Conservation (phyloP, 2,797 vertebrate genomes). For the Chaenodraco wilsoni region DNA sequence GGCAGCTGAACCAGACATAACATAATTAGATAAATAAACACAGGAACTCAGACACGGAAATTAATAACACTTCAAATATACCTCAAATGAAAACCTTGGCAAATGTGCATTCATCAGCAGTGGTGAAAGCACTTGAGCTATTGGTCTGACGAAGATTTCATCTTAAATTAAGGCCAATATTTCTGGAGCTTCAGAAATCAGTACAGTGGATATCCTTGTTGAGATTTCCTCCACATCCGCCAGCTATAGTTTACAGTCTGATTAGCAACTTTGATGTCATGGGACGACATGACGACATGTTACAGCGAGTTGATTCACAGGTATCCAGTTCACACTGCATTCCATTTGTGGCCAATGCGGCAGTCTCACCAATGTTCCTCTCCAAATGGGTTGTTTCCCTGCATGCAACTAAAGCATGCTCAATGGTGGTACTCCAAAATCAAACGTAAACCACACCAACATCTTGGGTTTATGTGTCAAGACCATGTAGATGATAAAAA, state of each 20-base stretch:
- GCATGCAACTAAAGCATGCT: background rate
- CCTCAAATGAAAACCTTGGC: background rate
- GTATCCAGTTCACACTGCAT: no score
- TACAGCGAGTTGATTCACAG: no score
- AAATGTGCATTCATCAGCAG: background rate
- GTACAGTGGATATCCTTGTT: no score
- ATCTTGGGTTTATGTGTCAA: background rate
- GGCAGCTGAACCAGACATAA: slow-evolving; percentile 84
- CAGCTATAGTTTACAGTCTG: no score
- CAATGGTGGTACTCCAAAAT: no score
- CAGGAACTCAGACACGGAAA: background rate
- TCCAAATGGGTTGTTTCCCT: background rate
- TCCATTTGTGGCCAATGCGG: no score
- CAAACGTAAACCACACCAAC: background rate
- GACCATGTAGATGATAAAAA: no score
- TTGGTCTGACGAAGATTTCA: no score
- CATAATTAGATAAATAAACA: slow-evolving; percentile 6
- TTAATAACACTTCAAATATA: background rate
- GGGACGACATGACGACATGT: no score
- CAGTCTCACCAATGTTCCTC: background rate
- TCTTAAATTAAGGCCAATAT: background rate
- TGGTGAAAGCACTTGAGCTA: background rate
- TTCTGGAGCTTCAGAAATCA: background rate
- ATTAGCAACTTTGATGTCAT: no score
- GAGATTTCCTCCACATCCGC: no score